Base-by-base conservation (phyloP, 1,140 invertebrate genomes). In the Bombus impatiens region DNA sequence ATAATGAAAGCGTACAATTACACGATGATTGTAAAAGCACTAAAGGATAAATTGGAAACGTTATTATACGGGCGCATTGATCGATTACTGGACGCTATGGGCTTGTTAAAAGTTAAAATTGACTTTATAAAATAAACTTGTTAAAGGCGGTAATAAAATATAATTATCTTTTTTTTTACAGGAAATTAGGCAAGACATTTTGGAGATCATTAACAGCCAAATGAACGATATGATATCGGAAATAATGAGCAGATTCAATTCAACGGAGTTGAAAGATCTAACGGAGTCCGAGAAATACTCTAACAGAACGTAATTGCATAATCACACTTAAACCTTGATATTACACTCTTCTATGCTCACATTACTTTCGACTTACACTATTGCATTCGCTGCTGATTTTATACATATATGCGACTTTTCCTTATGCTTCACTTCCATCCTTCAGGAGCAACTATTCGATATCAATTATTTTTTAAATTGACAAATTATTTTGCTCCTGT, bases 211-310 rank as follows among this genome's bases (percentile, higher is more conserved):
- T 1, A 86, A 80, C 35, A 76, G 84, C 6, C 74, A 75, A 57
- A 84, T 93, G 59, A 87, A 91, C 42, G 79, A 88, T 1, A 88
- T 93, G 90, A 87, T 93, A 67, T 84, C 89, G 10, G 91, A 93
- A 12, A 53, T 92, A 22, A 47, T 91, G 28, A 78, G 88, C 18
- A 75, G 22, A 71, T 62, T 65, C 13, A 28, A 40, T 3, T 12
- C 18, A 12, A 82, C 28, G 22, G 71, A 83, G 8, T 59, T 47
- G 5, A 76, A 57, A 22, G 65, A 70, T 18, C 9, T 42, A 3
- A n/a, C 35, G 40, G 78, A 79, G 9, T 37, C 42, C 1, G 80
- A 88, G 67, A 92, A 87, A 72, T 89, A 90, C 74, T 72, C 44
- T 28, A 88, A 92, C 42, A 92, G 88, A 86, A 89, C 75, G 90